A percentile compares a stretch with the other conserved stretches of the same genome.
phyloP scores from a whole-genome alignment of 2,797 vertebrate genomes.

The Rhincodon typus region DNA sequence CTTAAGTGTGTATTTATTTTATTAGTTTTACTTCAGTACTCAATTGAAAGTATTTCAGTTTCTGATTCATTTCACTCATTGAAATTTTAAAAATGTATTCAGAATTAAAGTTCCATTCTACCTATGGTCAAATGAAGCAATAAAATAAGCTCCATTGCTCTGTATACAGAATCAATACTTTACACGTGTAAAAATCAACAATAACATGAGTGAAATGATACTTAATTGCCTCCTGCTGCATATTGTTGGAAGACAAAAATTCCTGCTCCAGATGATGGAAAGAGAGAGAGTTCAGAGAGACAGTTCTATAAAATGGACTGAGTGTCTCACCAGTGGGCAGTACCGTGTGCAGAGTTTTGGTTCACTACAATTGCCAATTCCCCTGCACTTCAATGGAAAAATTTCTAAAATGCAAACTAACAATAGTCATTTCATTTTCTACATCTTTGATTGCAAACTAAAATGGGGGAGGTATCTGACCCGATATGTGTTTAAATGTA shows the following conservation, averaged over 20 bases:
- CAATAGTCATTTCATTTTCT: too few relatives aligned
- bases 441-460: too few relatives aligned
- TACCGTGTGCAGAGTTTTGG: not conserved
- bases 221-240: too few relatives aligned
- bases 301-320: not conserved
- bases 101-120: not conserved
- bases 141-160: not conserved
- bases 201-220: not conserved
- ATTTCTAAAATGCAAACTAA: not conserved
- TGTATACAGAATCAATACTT: not conserved
- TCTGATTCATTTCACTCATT: not conserved
- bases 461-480: too few relatives aligned
- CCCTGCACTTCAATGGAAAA: not conserved
- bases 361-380: not conserved
- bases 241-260: not conserved
- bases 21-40: not conserved
- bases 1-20: not conserved
- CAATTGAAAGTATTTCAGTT: not conserved
- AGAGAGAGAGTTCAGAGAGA: not conserved
- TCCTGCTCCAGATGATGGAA: not conserved
- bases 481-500: not conserved
- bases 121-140: not conserved
- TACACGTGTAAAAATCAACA: slow-evolving; percentile 13
- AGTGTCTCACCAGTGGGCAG: not conserved
- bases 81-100: not conserved